Conservation (phyloP, 1,140 invertebrate species). For the Zaprionus davidi region DNA sequence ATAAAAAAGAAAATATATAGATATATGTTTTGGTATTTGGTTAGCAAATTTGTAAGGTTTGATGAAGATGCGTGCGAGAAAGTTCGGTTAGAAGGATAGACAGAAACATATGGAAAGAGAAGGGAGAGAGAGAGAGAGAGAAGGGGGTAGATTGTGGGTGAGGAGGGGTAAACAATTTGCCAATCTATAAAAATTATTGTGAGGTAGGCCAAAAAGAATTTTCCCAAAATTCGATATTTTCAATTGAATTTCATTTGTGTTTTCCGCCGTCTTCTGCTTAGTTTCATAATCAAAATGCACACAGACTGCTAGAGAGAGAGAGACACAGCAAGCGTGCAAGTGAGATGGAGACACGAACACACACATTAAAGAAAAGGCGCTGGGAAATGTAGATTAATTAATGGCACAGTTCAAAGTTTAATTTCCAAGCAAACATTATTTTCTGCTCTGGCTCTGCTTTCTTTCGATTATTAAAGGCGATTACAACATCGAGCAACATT, state of each 20-base stretch:
- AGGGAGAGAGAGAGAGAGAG: slow-evolving; percentile 11
- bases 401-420: slow-evolving; percentile 81
- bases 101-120: slow-evolving; percentile 8
- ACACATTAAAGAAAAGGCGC: not conserved
- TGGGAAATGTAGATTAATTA: slow-evolving; percentile 65
- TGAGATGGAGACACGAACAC: not conserved
- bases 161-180: slow-evolving; percentile 31
- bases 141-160: not conserved
- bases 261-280: slow-evolving; percentile 48
- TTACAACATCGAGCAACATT: slow-evolving; percentile 70
- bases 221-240: slow-evolving; percentile 31
- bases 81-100: slow-evolving; percentile 38
- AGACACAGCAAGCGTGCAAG: slow-evolving; percentile 13
- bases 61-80: slow-evolving; percentile 57
- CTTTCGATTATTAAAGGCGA: slow-evolving; percentile 66
- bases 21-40: slow-evolving; percentile 64
- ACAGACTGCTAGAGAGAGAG: slow-evolving; percentile 36
- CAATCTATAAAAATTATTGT: slow-evolving; percentile 68
- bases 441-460: slow-evolving; percentile 35
- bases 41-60: slow-evolving; percentile 70
- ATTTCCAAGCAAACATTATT: slow-evolving; percentile 65
- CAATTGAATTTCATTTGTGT: slow-evolving; percentile 6
- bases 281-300: slow-evolving; percentile 51
- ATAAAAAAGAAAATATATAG: slow-evolving; percentile 81
- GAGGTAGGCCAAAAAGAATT: slow-evolving; percentile 30